These are phyloP conservation scores for Thymelicus sylvestris DNA, from an alignment of 2,888 invertebrate genomes.

Conservation along the genomic window DNA sequence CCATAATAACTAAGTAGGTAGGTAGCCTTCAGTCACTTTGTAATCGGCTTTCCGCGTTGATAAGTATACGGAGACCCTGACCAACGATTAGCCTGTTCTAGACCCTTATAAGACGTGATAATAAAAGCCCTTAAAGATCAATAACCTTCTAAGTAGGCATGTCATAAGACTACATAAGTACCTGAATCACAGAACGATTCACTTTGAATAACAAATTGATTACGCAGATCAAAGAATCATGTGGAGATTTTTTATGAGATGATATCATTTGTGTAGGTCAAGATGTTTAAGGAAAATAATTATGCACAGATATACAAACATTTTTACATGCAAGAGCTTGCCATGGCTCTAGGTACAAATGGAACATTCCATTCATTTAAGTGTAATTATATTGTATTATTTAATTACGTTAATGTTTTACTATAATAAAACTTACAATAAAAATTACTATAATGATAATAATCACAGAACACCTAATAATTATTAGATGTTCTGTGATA, in stretches of 20 bases:
- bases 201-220: constrained; percentile 6
- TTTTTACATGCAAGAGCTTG: not conserved
- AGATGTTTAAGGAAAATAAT: constrained; percentile 10
- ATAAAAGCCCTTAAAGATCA: not conserved
- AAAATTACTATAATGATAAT: too few species aligned
- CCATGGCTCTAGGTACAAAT: not conserved
- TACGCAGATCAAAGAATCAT: constrained; percentile 1
- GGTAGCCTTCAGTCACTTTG: too few species aligned
- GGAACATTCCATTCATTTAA: not conserved
- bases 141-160: not conserved
- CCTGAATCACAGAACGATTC: not conserved
- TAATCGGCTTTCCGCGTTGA: too few species aligned
- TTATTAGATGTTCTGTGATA: too few species aligned
- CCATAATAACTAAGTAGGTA: too few species aligned
- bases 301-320: not conserved
- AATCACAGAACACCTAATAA: too few species aligned
- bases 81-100: too few species aligned
- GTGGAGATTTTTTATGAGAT: constrained; percentile 1
- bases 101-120: not conserved
- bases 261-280: constrained; percentile 13
- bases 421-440: too few species aligned
- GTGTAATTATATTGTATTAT: not conserved
- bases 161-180: not conserved
- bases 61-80: too few species aligned
- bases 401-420: not conserved